Base-by-base conservation (phyloP, 1,140 invertebrate genomes). In the Asobara japonica region DNA sequence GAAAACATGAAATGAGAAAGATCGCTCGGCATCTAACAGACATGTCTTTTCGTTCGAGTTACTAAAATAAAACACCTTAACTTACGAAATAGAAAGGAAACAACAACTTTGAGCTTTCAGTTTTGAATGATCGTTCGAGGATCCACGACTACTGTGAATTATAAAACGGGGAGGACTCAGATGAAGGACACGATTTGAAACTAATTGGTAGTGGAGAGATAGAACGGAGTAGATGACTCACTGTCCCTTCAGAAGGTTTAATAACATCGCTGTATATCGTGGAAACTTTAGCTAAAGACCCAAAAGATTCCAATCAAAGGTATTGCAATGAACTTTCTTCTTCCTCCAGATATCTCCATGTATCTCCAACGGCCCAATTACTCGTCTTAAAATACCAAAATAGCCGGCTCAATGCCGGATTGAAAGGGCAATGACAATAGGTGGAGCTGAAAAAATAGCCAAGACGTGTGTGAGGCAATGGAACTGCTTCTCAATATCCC, bases 91-190 rank as follows among this genome's bases (percentile, higher is more conserved):
- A 45, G 41, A 45, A 56, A 56, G 22, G 18, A 56, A 56, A 56
- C 51, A 56, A 56, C 51, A 56, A 56, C 51, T 56, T 56, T 56
- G 51, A 56, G 51, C 51, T 56, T 56, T 56, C n/a, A n/a, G n/a
- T n/a, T 56, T 56, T 56, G 51, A 25, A 56, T 56, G 22, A 56
- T 56, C 51, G 25, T 5, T 25, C 20, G 51, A 56, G 51, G 22
- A 25, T 56, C 13, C 20, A 22, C 13, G 51, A 56, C 13, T n/a
- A n/a, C n/a, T n/a, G n/a, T n/a, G n/a, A n/a, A n/a, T n/a, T n/a
- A n/a, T n/a, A n/a, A n/a, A n/a, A n/a, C n/a, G n/a, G n/a, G n/a
- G n/a, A n/a, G n/a, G n/a, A n/a, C n/a, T n/a, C n/a, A n/a, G n/a
- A n/a, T n/a, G n/a, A n/a, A n/a, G n/a, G n/a, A n/a, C n/a, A n/a